Evolutionary conservation across 1,140 invertebrate species (phyloP).

Genomic region (Argopecten irradians): DNA sequence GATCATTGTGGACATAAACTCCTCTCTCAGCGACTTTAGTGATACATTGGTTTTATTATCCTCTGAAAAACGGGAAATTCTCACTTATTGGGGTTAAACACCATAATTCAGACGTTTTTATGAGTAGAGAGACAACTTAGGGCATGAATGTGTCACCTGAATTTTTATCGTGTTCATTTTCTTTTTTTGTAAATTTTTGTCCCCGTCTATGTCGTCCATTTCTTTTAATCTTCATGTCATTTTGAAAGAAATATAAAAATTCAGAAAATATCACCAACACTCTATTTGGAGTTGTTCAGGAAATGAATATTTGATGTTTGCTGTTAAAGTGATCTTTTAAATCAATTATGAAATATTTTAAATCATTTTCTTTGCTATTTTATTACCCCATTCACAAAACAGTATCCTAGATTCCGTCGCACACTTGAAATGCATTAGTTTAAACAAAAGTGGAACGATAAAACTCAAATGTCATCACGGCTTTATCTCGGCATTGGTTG

Average conservation of each 20-base stretch:
- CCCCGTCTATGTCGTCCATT: no score
- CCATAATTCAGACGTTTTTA: neutral
- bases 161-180: neutral
- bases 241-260: neutral
- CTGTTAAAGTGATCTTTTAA: neutral
- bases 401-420: neutral
- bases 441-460: neutral
- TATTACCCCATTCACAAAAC: neutral
- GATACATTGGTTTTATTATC: neutral
- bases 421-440: neutral
- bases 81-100: neutral
- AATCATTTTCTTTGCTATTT: neutral
- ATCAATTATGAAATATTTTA: neutral
- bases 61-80: neutral
- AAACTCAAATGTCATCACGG: neutral
- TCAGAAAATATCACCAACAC: neutral
- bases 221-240: neutral
- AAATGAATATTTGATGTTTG: no score
- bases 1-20: neutral
- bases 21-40: neutral
- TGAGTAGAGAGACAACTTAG: neutral
- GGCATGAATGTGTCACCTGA: neutral
- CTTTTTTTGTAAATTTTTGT: neutral
- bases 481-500: neutral
- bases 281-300: neutral